A percentile compares a stretch with the other conserved stretches of the same genome.
phyloP scores from a whole-genome alignment of 2,888 invertebrate genomes.

The Odontocolon sp. region DNA sequence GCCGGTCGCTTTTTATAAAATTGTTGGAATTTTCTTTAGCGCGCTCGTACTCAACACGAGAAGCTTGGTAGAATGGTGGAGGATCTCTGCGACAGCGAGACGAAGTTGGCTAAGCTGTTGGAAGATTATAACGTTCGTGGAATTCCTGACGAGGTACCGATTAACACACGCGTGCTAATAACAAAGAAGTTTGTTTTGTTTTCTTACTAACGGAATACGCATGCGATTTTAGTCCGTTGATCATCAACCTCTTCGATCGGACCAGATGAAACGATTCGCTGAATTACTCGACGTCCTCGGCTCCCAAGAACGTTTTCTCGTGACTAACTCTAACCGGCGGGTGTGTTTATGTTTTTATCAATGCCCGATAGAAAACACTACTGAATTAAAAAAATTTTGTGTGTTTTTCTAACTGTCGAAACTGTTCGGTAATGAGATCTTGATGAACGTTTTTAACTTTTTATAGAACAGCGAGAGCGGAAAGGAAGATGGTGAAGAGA shows the following conservation, averaged over 20 bases:
- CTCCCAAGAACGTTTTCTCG: conserved; percentile 69
- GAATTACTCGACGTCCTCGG: conserved; percentile 70
- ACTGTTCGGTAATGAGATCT: too few species aligned
- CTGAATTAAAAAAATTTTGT: not conserved
- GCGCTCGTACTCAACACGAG: conserved; percentile 81
- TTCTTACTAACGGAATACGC: conserved; percentile 62
- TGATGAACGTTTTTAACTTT: conserved; percentile 3
- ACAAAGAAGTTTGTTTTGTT: not conserved
- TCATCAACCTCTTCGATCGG: conserved; percentile 82
- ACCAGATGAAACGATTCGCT: conserved; percentile 71
- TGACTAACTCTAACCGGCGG: conserved; percentile 69
- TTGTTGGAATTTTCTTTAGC: conserved; percentile 64
- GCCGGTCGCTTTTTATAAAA: not conserved
- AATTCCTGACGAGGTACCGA: conserved; percentile 73
- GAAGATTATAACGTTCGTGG: conserved; percentile 76
- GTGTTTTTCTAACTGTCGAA: conserved; percentile 5
- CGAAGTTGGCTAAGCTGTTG: conserved; percentile 84
- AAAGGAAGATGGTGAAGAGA: conserved; percentile 77
- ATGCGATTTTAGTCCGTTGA: conserved; percentile 79
- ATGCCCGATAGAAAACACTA: too few species aligned
- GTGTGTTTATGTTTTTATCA: conserved; percentile 63
- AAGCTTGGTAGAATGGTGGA: conserved; percentile 86
- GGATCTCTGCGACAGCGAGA: conserved; percentile 87
- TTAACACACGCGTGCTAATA: not conserved
- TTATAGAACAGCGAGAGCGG: conserved; percentile 69